Evolutionary conservation across 2,797 vertebrate genomes (phyloP), one percentile per base, ranked within the genome.

Genomic region (Setipinna tenuifilis): DNA sequence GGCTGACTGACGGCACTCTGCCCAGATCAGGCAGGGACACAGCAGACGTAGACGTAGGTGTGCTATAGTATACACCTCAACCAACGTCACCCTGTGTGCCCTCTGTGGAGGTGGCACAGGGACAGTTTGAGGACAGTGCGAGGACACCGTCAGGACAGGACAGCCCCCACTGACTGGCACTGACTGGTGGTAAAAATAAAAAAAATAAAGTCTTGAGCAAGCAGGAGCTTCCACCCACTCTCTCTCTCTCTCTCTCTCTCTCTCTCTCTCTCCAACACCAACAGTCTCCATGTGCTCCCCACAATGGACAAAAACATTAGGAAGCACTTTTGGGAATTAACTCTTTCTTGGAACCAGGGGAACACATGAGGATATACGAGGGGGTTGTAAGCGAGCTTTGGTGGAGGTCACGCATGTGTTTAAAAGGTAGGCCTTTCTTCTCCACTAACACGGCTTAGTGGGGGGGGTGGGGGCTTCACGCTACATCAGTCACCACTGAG

Each of bases 401-500:
- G 25, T 25, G 16, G 3, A 31, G 65, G 65, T 31, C 65, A 71
- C 14, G 28, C 28, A 35, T 16, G 58, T 59, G 65, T 71, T 71
- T 71, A 12, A 17, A 31, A 71, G 10, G 65, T 31, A 31, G 65
- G 25, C 65, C 31, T 71, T 25, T 71, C 25, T 71, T 2, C 14
- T 16, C 25, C 25, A 16, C 65, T 71, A 31, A 71, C 65, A 31
- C 6, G 65, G 65, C 28, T 31, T 41, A 54, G 14, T 0, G 50
- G 7, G 14, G 50, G 50, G 14, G 50, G 31, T 25, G 31, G 28
- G 14, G 14, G 68, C 25, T 75, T 75, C 68, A 75, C 68, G 68
- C 68, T 35, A 75, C 68, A 75, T 75, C 31, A 75, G 68, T 75
- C 68, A 75, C 4, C 16, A 16, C 31, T 75, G 31, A 75, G 68